phyloP scores from a whole-genome alignment of 2,113 vertebrate species.

The Plecturocebus donacophilus region DNA sequence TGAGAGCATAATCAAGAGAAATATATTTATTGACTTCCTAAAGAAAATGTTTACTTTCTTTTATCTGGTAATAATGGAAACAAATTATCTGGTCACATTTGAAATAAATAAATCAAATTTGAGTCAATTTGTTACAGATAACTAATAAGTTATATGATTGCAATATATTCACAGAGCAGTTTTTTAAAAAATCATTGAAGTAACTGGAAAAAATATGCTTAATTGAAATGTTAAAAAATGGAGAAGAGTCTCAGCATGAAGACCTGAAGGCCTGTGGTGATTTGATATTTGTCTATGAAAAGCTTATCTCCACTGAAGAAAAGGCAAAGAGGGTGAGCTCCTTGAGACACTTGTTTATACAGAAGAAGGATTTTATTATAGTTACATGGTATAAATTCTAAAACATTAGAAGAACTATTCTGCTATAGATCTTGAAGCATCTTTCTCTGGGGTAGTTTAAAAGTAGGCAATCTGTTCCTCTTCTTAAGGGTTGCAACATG shows the following conservation, averaged over 20 bases:
- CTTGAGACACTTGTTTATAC: not conserved
- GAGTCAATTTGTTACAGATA: constrained; percentile 4
- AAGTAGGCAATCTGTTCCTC: not conserved
- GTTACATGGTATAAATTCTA: not conserved
- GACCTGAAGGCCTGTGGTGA: not conserved
- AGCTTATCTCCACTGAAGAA: not conserved
- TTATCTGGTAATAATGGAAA: constrained; percentile 47
- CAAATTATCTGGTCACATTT: constrained; percentile 13
- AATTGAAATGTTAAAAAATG: constrained; percentile 31
- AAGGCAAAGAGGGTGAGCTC: not conserved
- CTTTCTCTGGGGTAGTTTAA: not conserved
- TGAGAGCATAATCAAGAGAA: constrained; percentile 35
- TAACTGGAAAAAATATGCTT: constrained; percentile 2
- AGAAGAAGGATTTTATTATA: not conserved
- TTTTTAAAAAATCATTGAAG: not conserved
- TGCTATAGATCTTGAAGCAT: not conserved
- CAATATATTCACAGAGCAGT: not conserved
- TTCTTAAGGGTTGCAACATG: not conserved
- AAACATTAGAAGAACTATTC: not conserved
- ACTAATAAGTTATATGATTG: constrained; percentile 13
- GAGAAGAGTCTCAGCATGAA: not conserved
- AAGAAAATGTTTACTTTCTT: constrained; percentile 60
- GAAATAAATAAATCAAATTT: constrained; percentile 61
- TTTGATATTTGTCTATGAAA: not conserved
- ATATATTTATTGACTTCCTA: constrained; percentile 43